Evolutionary conservation across 2,797 vertebrate species (phyloP).

Genomic region (Hoplostethus atlanticus): DNA sequence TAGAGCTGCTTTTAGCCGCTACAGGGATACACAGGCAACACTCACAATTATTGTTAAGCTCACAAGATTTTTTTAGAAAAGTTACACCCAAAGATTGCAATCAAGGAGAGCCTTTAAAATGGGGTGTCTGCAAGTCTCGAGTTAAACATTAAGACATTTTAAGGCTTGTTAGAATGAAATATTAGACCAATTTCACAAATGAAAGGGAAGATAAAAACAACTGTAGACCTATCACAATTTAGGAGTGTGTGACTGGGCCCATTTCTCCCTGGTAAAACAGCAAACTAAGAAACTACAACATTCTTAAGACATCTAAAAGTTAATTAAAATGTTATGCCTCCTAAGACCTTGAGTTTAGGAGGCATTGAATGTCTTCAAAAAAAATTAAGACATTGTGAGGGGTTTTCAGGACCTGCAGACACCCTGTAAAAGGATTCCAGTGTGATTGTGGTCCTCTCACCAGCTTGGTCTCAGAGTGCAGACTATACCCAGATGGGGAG

Average conservation of each 20-base stretch:
- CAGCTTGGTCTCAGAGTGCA: constrained; percentile 92
- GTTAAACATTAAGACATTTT: background rate
- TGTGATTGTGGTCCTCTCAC: constrained; percentile 78
- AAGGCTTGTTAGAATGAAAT: no score
- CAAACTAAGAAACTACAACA: no score
- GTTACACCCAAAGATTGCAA: no score
- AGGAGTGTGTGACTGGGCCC: no score
- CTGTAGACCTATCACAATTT: no score
- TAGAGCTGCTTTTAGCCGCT: constrained; percentile 95
- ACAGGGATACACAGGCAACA: constrained; percentile 55
- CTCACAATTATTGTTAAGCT: constrained; percentile 1
- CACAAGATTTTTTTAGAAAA: background rate
- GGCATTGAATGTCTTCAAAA: background rate
- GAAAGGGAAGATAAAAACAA: background rate
- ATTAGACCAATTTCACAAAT: background rate
- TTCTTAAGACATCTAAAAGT: no score
- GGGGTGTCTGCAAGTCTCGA: background rate
- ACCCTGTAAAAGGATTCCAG: background rate
- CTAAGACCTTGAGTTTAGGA: background rate
- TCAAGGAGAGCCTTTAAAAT: background rate
- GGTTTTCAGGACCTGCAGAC: background rate
- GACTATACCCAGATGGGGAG: constrained; percentile 89
- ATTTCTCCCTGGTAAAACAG: no score
- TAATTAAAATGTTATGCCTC: no score
- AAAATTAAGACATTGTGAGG: no score